These are phyloP conservation scores for Tridacna gigas DNA, from an alignment of 2,888 invertebrate genomes.

Conservation along the genomic window DNA sequence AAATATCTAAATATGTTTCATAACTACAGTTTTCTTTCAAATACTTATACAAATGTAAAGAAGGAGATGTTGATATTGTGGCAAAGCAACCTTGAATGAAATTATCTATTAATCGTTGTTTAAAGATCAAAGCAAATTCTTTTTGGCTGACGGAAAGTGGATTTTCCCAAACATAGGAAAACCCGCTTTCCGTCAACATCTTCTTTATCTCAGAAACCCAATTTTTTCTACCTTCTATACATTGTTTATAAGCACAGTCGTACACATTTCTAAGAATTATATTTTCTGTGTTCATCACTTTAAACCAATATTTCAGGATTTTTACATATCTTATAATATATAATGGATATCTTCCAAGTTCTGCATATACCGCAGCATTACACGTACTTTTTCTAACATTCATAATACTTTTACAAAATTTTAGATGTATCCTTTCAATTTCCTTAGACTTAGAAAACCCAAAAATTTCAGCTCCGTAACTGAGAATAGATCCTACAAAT, in stretches of 20 bases:
- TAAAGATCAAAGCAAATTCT: conserved; percentile 1
- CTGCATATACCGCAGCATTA: not conserved
- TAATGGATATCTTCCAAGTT: conserved; percentile 1
- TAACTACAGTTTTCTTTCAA: not conserved
- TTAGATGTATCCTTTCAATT: conserved; percentile 3
- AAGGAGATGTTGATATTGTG: not conserved
- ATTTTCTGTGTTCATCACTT: conserved; percentile 6
- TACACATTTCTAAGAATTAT: not conserved
- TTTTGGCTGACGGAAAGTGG: not conserved
- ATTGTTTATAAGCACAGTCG: not conserved
- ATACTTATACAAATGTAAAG: not conserved
- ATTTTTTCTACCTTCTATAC: not conserved
- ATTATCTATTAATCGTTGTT: conserved; percentile 6
- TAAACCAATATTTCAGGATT: conserved; percentile 4
- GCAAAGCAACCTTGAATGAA: conserved; percentile 1
- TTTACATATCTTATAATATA: not conserved
- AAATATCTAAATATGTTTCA: not conserved
- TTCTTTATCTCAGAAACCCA: not conserved
- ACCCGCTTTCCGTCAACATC: not conserved
- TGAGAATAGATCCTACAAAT: conserved; percentile 29
- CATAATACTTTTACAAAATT: conserved; percentile 1
- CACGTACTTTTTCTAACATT: not conserved
- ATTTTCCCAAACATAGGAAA: conserved; percentile 11
- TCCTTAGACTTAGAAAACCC: not conserved
- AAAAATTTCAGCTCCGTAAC: conserved; percentile 1